Conservation (phyloP, 1,140 invertebrate species). For the Zaprionus kolodkinae region DNA sequence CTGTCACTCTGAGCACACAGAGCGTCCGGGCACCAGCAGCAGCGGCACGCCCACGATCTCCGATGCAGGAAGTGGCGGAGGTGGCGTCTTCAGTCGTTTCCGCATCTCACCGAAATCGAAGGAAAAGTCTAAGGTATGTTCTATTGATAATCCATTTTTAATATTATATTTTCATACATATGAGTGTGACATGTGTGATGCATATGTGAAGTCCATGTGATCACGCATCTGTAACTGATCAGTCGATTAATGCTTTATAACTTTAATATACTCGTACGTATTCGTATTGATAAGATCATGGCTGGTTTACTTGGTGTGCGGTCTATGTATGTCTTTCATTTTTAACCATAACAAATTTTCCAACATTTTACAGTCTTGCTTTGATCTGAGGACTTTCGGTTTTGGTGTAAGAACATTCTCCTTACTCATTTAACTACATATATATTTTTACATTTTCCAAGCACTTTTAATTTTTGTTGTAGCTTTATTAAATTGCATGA, state of each 20-base stretch:
- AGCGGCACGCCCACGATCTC: slow-evolving; percentile 73
- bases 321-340: slow-evolving; percentile 54
- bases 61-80: slow-evolving; percentile 54
- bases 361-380: slow-evolving; percentile 85
- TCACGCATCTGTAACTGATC: background rate
- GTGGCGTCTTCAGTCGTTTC: slow-evolving; percentile 86
- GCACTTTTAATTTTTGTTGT: slow-evolving; percentile 19
- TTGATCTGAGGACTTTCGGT: slow-evolving; percentile 84
- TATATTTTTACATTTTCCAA: background rate
- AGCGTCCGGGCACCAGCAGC: slow-evolving; percentile 77
- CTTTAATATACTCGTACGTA: slow-evolving; percentile 1
- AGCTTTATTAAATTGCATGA: background rate
- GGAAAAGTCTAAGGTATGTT: slow-evolving; percentile 88
- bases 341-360: slow-evolving; percentile 56
- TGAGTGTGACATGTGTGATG: background rate
- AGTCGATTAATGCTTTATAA: background rate
- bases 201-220: background rate
- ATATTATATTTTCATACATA: background rate
- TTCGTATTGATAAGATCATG: slow-evolving; percentile 10
- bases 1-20: slow-evolving; percentile 75
- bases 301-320: slow-evolving; percentile 15
- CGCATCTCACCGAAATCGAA: slow-evolving; percentile 88
- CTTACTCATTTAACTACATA: background rate
- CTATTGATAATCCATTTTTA: background rate
- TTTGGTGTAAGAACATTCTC: slow-evolving; percentile 84